phyloP scores from a whole-genome alignment of 2,797 vertebrate genomes.

The Cetoscarus ocellatus region DNA sequence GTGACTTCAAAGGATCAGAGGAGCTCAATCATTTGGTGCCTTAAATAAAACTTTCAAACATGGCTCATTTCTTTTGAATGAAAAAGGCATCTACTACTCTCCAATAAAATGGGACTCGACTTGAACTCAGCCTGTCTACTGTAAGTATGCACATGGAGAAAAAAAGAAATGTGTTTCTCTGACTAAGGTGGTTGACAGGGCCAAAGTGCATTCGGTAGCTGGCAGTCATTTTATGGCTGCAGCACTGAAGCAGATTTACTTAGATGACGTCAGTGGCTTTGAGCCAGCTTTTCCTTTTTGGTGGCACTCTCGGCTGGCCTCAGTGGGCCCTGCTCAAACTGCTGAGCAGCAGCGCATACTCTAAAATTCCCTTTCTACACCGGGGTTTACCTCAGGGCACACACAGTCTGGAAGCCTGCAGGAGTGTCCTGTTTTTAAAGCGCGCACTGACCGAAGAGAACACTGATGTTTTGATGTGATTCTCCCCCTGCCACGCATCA shows the following conservation, averaged over 20 bases:
- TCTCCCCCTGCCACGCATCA: slow-evolving; percentile 51
- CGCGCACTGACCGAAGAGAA: slow-evolving; percentile 43
- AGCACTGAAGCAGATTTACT: slow-evolving; percentile 93
- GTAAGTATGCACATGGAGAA: slow-evolving; percentile 48
- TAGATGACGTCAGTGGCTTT: slow-evolving; percentile 95
- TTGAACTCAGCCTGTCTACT: slow-evolving; percentile 37
- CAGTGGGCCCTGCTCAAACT: slow-evolving; percentile 87
- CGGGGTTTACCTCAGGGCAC: slow-evolving; percentile 90
- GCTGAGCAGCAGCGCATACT: slow-evolving; percentile 89
- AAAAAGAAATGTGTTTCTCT: slow-evolving; percentile 59
- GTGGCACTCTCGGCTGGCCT: slow-evolving; percentile 90
- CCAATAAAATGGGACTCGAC: slow-evolving; percentile 19
- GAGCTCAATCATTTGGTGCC: slow-evolving; percentile 56
- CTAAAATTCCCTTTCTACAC: slow-evolving; percentile 92
- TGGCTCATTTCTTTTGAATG: slow-evolving; percentile 36
- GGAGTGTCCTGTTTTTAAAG: slow-evolving; percentile 63
- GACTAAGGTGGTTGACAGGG: slow-evolving; percentile 86
- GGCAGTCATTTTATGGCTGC: slow-evolving; percentile 89
- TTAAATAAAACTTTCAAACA: slow-evolving; percentile 44
- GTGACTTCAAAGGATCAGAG: slow-evolving; percentile 61
- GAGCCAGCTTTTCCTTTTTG: slow-evolving; percentile 91
- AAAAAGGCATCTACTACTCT: slow-evolving; percentile 33
- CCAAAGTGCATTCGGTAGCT: slow-evolving; percentile 91
- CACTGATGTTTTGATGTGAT: slow-evolving; percentile 73
- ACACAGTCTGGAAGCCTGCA: slow-evolving; percentile 70